Base-by-base conservation (phyloP, 2,888 invertebrate species). In the Lymantria monacha region DNA sequence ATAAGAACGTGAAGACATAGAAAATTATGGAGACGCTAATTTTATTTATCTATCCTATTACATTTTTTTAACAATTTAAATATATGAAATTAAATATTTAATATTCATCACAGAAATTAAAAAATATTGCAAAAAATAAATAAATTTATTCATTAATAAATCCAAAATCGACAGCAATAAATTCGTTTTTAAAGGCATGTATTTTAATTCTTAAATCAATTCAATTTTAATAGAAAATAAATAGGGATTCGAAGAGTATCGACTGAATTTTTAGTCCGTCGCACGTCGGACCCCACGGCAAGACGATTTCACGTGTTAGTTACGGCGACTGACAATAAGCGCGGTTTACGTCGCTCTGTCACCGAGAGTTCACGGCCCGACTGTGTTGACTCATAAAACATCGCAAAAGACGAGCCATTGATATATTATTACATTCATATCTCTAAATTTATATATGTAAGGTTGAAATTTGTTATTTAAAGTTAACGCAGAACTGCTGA, bases 301-400 rank as follows among this genome's bases (percentile, higher is more conserved):
- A 72, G 87, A 61, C 70, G 81, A 91, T 90, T 90, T 90, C 85
- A 87, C 88, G 83, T 73, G 77, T 90, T 89, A 85, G 89, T 75
- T 76, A 89, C 87, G 87, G 74, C 68, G 76, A 87, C 88, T 88
- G 90, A 89, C 89, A 90, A 89, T 88, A 84, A 74, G 74, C 81
- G 70, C 69, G 70, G 76, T 83, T 85, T 81, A 82, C 80, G 69
- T 71, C 75, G 67, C 69, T 57, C 70, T 73, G 87, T 87, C 87
- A 81, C 83, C 72, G 74, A 74, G 69, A 74, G 83, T 81, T 82
- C 87, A 83, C 76, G 81, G 81, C 72, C 74, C 72, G 71, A 59
- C 75, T 70, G 74, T 72, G 71, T 74, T 75, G 74, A 74, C 82
- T 83, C 87, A 79, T 86, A 87, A 87, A 87, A 80, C 67, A 73